Evolutionary conservation across 2,888 invertebrate species (phyloP), one percentile per base, ranked within the genome.

Genomic region (Lepidonotus clava): DNA sequence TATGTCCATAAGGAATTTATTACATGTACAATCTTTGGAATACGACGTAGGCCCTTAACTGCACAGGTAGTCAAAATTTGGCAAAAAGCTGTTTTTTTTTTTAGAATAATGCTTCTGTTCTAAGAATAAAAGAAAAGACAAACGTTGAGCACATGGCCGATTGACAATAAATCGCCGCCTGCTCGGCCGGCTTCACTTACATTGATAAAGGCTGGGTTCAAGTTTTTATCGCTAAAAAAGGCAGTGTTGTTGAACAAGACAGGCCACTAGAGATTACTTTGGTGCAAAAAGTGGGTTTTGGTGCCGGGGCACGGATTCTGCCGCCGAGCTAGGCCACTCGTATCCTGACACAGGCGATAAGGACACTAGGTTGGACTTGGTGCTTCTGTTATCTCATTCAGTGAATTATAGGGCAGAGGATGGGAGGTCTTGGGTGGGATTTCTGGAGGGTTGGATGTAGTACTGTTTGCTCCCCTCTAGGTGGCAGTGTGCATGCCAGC

Each of bases 261-360:
- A 18, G 61, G 28, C 61, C 61, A 61, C 61, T 61, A 61, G 61
- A 61, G 61, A 61, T 61, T n/a, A 61, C 61, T 28, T 28, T 11
- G 28, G 61, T 5, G 61, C 61, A 61, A 61, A 61, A 61, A 61
- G 61, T 61, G 61, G 61, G 61, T 61, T 61, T 61, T 61, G 61
- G 61, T 61, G 61, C 61, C 61, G 28, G 28, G 5, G 28, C 28
- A 24, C 28, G 28, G 24, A 24, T n/a, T 28, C 11, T 28, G 61
- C 28, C 24, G 21, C 61, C 11, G 28, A 2, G 14, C 11, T 1
- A 61, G n/a, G n/a, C 61, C 28, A 1, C 24, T 2, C 61, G 21
- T 4, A 28, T 24, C 61, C 61, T 24, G 8, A 18, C 24, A 11
- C 28, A 61, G 28, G 28, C 11, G 61, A 61, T 61, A 61, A 61